Base-by-base conservation (phyloP, 2,888 invertebrate species). In the Morinoia aosen region DNA sequence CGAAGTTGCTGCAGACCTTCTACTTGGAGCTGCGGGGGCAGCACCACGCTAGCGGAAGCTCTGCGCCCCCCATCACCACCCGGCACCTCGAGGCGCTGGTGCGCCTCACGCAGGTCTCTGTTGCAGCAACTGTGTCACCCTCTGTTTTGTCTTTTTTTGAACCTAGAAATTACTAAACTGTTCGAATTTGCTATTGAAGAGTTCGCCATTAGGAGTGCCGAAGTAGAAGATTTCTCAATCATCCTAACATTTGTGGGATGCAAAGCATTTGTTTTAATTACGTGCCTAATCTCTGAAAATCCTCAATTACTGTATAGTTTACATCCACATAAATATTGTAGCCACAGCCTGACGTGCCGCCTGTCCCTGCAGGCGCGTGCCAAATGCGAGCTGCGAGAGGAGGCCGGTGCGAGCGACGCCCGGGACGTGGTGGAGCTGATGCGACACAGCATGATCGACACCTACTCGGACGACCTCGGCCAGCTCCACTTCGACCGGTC, bases 31-130 rank as follows among this genome's bases (percentile, higher is more conserved):
- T 99, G 88, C 97, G 99, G 12, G 95, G 95, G n/a, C 95, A 98
- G 90, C 98, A 98, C 97, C 98, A 98, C 97, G 98, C 97, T 10
- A 97, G 97, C 33, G 98, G 98, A 96, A 98, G 98, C 40, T 98
- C 98, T n/a, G 64, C 61, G 12, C 95, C 64, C 48, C 98, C 99
- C 0, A 98, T 99, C 88, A 99, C 99, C 0, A 98, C 98, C 0
- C 98, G 99, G 94, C 99, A 99, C 97, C 97, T 99, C 19, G 98
- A 99, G 97, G 99, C 99, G 0, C 98, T 99, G 96, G 98, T 99
- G 96, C 97, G 99, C 97, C 97, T 99, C 39, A 98, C 99, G 0
- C 97, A 96, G 96, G 96, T 96, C 58, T 33, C 19, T n/a, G 25
- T 40, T 48, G 48, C 48, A 48, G 48, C 48, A 48, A 4, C 48